A percentile compares a stretch with the other conserved stretches of the same genome.
Conservation (phyloP, 1,140 invertebrate species). For the Eumaeus atala region DNA sequence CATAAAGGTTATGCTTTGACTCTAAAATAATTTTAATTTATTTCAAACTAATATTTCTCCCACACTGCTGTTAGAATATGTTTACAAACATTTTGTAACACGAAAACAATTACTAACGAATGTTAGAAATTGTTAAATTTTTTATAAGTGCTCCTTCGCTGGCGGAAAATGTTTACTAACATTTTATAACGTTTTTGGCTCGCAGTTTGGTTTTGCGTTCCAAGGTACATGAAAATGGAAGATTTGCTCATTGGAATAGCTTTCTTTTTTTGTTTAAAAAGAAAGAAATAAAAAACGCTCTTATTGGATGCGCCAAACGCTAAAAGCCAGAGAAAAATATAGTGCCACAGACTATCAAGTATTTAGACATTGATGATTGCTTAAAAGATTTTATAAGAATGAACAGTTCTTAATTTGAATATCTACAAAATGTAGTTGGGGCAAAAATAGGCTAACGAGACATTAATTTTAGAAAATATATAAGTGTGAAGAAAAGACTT, state of each 20-base stretch:
- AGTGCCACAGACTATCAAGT: conserved; percentile 20
- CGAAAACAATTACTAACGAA: conserved; percentile 9
- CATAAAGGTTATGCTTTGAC: too few relatives aligned
- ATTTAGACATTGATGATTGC: conserved; percentile 18
- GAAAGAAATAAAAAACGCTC: too few relatives aligned
- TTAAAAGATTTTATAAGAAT: conserved; percentile 15
- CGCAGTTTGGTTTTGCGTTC: too few relatives aligned
- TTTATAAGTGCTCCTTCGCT: conserved; percentile 9
- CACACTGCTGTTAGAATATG: conserved; percentile 5
- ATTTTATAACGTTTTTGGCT: too few relatives aligned
- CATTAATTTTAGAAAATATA: conserved; percentile 15
- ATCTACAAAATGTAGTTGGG: conserved; percentile 19
- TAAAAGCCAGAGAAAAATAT: conserved; percentile 19
- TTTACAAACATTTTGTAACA: conserved; percentile 13
- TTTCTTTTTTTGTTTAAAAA: too few relatives aligned
- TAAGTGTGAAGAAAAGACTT: conserved; percentile 12
- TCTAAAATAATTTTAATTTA: too few relatives aligned
- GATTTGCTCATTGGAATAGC: too few relatives aligned
- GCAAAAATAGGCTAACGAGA: conserved; percentile 18
- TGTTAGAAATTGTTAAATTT: not conserved
- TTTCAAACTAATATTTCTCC: too few relatives aligned
- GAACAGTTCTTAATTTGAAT: conserved; percentile 17
- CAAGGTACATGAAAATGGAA: too few relatives aligned
- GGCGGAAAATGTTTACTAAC: conserved; percentile 10
- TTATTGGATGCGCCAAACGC: too few relatives aligned